Evolutionary conservation across 2,113 vertebrate genomes (phyloP).

Genomic region (Corythornis cristatus): DNA sequence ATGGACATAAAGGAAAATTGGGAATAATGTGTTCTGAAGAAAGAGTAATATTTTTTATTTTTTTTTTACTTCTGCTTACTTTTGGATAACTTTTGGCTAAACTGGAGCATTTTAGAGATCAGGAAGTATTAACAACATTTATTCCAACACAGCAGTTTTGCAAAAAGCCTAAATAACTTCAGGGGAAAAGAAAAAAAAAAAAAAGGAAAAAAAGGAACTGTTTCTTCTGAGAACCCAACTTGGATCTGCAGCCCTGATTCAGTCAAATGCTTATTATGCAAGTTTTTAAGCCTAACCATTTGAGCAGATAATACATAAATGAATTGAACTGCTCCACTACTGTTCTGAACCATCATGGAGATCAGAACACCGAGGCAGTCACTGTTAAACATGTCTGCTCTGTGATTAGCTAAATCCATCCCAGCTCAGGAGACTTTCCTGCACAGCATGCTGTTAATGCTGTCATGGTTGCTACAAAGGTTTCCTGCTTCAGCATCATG

Average conservation of each 20-base stretch:
- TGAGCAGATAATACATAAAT: background rate
- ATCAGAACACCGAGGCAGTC: background rate
- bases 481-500: background rate
- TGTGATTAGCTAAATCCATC: background rate
- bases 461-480: rapidly evolving
- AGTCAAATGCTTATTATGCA: background rate
- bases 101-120: background rate
- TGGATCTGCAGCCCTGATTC: background rate
- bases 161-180: background rate
- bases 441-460: background rate
- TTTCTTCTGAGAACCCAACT: background rate
- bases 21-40: background rate
- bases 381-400: background rate
- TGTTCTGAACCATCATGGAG: background rate
- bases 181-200: background rate
- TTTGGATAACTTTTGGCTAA: background rate
- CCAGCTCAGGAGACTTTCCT: background rate
- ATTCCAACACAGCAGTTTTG: background rate
- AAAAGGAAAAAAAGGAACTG: background rate
- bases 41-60: background rate
- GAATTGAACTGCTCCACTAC: background rate
- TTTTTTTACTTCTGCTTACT: background rate
- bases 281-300: background rate
- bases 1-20: background rate
- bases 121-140: background rate